phyloP scores from a whole-genome alignment of 2,113 vertebrate species.

The Centropus unirufus region DNA sequence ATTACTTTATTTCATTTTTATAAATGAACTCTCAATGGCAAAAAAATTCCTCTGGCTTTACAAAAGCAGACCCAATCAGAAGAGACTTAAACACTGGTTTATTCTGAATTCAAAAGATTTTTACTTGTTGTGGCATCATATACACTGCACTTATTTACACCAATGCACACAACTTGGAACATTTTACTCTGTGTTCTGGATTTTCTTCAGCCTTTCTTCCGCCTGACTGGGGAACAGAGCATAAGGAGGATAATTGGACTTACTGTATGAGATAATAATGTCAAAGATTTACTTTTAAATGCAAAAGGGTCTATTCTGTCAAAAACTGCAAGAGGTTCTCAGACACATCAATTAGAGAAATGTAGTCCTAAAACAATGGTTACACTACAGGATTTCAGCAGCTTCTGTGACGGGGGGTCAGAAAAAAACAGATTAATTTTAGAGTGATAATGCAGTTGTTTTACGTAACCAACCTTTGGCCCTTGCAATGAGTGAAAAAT shows the following conservation, averaged over 20 bases:
- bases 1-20: not conserved
- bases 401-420: not conserved
- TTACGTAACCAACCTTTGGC: not conserved
- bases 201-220: not conserved
- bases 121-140: not conserved
- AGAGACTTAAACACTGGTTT: not conserved
- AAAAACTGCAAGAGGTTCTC: not conserved
- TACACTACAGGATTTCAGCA: not conserved
- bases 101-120: not conserved
- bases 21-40: not conserved
- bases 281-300: constrained; percentile 27
- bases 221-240: not conserved
- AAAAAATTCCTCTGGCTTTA: not conserved
- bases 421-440: constrained; percentile 7
- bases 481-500: not conserved
- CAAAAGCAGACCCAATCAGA: not conserved
- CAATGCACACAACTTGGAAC: not conserved
- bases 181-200: not conserved
- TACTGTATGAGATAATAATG: not conserved
- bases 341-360: not conserved
- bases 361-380: not conserved
- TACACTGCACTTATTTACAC: not conserved
- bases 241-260: not conserved
- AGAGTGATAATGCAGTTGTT: not conserved
- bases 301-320: not conserved